Evolutionary conservation across 2,888 invertebrate genomes (phyloP), one percentile per base, ranked within the genome.

Genomic region (Ectobius pallidus): DNA sequence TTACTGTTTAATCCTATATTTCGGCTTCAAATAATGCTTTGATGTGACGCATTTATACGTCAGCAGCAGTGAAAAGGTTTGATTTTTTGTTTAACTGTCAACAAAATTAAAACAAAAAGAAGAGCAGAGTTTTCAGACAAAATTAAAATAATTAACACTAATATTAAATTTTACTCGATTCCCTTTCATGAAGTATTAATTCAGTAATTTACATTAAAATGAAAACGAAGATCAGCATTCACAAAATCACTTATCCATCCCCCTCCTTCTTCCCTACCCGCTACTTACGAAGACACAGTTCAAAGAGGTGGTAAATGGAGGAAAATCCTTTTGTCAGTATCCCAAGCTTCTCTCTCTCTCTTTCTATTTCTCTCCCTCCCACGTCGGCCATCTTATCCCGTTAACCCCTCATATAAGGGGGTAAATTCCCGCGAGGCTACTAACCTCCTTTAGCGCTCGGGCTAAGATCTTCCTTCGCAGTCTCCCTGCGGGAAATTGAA

Each of bases 401-500:
- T 65, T 65, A 65, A 65, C 65, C 44, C 44, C 65, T 65, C 65
- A 42, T 44, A 65, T 65, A 44, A 65, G 42, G 42, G 55, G 65
- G 65, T 27, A 65, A 65, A 65, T 44, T 25, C 65, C 27, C 44
- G 18, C 42, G 44, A n/a, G 65, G 44, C 25, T 65, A 65, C 34
- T 58, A 58, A 58, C 58, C 58, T 58, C 58, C 58, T 58, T 58
- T 58, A 58, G 58, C 52, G 52, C 52, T 52, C 61, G 61, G 32
- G 61, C 62, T 62, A 62, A 39, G 65, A 65, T 65, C 65, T 44
- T 65, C 44, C 65, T 27, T 65, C 44, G 49, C 32, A 30, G 49
- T 49, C 52, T 63, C 71, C 63, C 71, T 20, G 49, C 49, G 63
- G 71, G 71, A 71, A 49, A 71, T 71, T 71, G 71, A 71, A 49